Evolutionary conservation across 2,113 vertebrate genomes (phyloP), one percentile per base, ranked within the genome.

Genomic region (Oenanthe oenanthe): DNA sequence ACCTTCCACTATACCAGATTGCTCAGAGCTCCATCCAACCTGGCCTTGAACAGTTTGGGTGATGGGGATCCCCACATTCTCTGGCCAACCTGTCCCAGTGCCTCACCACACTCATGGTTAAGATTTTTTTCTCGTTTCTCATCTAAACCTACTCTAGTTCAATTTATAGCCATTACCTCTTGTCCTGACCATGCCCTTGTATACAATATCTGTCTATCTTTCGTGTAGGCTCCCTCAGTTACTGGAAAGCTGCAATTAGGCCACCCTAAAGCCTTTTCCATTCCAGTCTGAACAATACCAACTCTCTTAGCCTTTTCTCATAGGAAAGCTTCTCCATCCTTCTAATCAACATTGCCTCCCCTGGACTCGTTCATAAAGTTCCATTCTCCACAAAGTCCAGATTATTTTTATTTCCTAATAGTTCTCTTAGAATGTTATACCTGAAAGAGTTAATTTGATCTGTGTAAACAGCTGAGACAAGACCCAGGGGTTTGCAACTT

Each of bases 301-400:
- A 17, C n/a, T 88, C 12, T 50, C 21, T 57, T 19, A 50, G 5
- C 7, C 8, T 43, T 51, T 58, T 51, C 18, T 66, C 19, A 13
- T 13, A 66, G 16, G 8, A 58, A 21, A 36, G 9, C 4, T 51
- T 5, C 5, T 65, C 18, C 32, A 24, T 28, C 26, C 24, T 12
- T 20, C 60, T 38, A 22, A 57, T 58, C 1, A 0, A 36, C 36
- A 36, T 65, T 42, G 6, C 17, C 4, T 34, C 25, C 13, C 32
- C 31, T 72, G 34, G 9, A 21, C 31, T 42, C 2, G 0, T n/a
- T 57, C 25, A 31, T 12, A 14, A 60, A 43, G 20, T 43, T 36
- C 22, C 11, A 18, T 43, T 66, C 28, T 71, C 14, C 61, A 43
- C 6, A 29, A 71, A 82, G 19, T 11, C 11, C 6, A 61, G 14